Evolutionary conservation across 2,113 vertebrate genomes (phyloP).

Genomic region (Dipodomys merriami): DNA sequence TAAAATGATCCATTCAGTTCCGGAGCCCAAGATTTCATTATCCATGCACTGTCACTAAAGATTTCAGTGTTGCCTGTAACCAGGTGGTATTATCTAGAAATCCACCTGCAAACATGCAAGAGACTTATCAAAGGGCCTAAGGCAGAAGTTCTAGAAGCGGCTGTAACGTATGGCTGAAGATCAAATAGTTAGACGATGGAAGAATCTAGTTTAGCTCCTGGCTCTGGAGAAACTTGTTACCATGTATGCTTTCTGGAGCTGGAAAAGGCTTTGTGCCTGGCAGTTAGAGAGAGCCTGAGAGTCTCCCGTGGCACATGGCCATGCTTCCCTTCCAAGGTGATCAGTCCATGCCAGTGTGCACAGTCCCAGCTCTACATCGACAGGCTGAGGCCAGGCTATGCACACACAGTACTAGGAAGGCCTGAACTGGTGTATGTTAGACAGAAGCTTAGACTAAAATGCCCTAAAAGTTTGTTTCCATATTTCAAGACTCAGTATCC

Average conservation of each 20-base stretch:
- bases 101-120: background rate
- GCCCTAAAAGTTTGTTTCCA: background rate
- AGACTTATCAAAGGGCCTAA: background rate
- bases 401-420: fast-evolving
- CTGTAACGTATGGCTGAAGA: background rate
- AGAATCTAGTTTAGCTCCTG: background rate
- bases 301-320: background rate
- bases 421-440: fast-evolving
- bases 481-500: background rate
- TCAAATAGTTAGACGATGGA: background rate
- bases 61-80: background rate
- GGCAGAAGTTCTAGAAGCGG: background rate
- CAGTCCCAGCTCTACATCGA: background rate
- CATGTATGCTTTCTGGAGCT: background rate
- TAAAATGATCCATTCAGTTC: no score
- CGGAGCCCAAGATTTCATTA: background rate
- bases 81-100: background rate
- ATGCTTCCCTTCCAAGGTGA: background rate
- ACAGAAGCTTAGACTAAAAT: background rate
- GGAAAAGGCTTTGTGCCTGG: background rate
- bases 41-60: background rate
- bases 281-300: background rate
- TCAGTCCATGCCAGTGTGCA: background rate
- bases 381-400: background rate
- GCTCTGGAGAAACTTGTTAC: background rate